Percentiles rank a stretch among this genome's conserved stretches.
Conservation (phyloP, 2,888 invertebrate species). For the Polymixis flavicincta region DNA sequence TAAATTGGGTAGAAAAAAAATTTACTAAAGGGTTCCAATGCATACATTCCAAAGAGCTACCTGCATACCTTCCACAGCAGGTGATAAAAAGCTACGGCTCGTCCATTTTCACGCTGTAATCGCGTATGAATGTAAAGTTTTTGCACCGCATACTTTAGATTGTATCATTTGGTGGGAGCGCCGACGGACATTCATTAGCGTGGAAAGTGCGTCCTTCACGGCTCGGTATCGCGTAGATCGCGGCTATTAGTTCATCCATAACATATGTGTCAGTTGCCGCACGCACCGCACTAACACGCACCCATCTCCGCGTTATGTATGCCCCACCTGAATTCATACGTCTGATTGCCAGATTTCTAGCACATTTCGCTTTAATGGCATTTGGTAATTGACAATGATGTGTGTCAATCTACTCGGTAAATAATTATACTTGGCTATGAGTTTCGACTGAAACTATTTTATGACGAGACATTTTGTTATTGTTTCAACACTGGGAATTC, state of each 20-base stretch:
- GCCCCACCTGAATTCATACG: slow-evolving; percentile 8
- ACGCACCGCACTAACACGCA: slow-evolving; percentile 44
- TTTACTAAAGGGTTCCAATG: neutral
- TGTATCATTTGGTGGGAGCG: slow-evolving; percentile 29
- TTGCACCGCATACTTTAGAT: slow-evolving; percentile 40
- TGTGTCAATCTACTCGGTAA: slow-evolving; percentile 46
- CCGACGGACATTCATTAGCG: slow-evolving; percentile 45
- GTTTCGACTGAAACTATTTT: slow-evolving; percentile 42
- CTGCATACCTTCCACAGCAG: neutral
- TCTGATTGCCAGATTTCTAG: slow-evolving; percentile 51
- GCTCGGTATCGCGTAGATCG: slow-evolving; percentile 24
- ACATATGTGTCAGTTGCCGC: slow-evolving; percentile 48
- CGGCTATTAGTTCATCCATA: slow-evolving; percentile 22
- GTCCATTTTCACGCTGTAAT: slow-evolving; percentile 32
- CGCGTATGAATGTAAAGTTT: slow-evolving; percentile 15
- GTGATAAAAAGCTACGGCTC: slow-evolving; percentile 12
- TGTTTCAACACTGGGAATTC: slow-evolving; percentile 33
- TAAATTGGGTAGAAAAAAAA: neutral
- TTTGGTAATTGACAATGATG: slow-evolving; percentile 54
- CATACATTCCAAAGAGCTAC: slow-evolving; percentile 8
- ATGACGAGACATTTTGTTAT: slow-evolving; percentile 41
- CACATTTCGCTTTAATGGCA: slow-evolving; percentile 44
- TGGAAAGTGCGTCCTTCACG: slow-evolving; percentile 59
- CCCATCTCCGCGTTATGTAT: slow-evolving; percentile 3
- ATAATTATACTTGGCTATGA: slow-evolving; percentile 56